Evolutionary conservation across 2,888 invertebrate genomes (phyloP).

Genomic region (Athalia circularis): DNA sequence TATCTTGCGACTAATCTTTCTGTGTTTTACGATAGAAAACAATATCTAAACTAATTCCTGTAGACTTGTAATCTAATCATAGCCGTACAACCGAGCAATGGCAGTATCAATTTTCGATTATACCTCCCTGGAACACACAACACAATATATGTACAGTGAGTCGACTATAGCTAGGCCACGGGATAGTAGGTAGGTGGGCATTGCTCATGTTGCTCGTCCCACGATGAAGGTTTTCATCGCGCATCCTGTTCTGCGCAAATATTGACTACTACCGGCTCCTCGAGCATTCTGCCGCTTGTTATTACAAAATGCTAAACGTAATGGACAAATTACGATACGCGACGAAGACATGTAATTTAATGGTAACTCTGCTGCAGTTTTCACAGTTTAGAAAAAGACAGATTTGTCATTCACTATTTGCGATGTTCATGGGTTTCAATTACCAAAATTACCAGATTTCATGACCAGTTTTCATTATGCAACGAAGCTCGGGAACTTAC

Average conservation of each 20-base stretch:
- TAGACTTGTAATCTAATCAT: conserved; percentile 24
- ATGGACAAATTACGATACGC: not conserved
- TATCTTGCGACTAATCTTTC: not conserved
- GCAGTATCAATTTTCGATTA: not conserved
- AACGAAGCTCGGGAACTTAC: too few species aligned
- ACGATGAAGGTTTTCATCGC: conserved; percentile 52
- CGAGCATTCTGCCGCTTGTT: conserved; percentile 21
- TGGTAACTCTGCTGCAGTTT: too few species aligned
- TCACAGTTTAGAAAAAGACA: too few species aligned
- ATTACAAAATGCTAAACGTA: not conserved
- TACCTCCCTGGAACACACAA: not conserved
- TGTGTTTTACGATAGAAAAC: not conserved
- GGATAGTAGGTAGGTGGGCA: not conserved
- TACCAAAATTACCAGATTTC: too few species aligned
- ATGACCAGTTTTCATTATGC: too few species aligned
- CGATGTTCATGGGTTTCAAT: too few species aligned
- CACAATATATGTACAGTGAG: conserved; percentile 17
- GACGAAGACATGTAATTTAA: too few species aligned
- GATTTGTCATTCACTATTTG: too few species aligned
- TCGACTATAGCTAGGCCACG: conserved; percentile 42
- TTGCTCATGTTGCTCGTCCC: not conserved
- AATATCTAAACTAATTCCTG: not conserved
- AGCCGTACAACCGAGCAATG: not conserved
- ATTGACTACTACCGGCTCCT: conserved; percentile 54
- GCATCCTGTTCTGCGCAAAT: conserved; percentile 57